Percentiles rank a stretch among this genome's conserved stretches.
Conservation (phyloP, 2,888 invertebrate species). For the Polylopha cassiicola region DNA sequence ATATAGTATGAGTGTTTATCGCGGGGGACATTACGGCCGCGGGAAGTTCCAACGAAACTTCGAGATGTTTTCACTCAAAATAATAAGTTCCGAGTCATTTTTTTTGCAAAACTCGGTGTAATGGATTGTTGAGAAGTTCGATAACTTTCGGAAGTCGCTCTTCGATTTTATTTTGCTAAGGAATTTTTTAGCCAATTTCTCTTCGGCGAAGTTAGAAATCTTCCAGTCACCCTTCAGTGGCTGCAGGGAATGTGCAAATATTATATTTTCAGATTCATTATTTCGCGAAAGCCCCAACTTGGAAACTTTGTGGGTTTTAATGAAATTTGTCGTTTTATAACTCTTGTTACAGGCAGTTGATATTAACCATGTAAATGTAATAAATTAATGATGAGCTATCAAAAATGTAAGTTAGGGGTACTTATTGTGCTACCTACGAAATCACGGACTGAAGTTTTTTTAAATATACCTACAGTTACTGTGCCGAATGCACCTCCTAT, state of each 20-base stretch:
- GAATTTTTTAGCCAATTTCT: constrained; percentile 76
- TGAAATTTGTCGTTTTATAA: too few species aligned
- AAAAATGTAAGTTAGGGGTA: too few species aligned
- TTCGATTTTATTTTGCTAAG: constrained; percentile 71
- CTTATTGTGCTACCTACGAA: too few species aligned
- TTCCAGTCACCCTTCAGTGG: constrained; percentile 64
- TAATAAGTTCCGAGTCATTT: constrained; percentile 73
- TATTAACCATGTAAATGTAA: too few species aligned
- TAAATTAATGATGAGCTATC: too few species aligned
- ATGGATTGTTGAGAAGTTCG: constrained; percentile 75
- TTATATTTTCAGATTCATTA: constrained; percentile 37
- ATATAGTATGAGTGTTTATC: too few species aligned
- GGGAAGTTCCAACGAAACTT: constrained; percentile 65
- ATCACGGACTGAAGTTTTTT: too few species aligned
- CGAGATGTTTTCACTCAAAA: constrained; percentile 73
- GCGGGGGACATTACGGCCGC: too few species aligned
- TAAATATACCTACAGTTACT: too few species aligned
- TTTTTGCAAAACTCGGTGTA: constrained; percentile 74
- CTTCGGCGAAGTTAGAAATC: constrained; percentile 64
- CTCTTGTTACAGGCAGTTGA: too few species aligned
- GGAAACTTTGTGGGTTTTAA: too few species aligned
- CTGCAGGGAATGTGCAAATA: constrained; percentile 33
- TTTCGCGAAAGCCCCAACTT: constrained; percentile 19
- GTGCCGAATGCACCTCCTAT: too few species aligned
- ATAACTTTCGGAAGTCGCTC: constrained; percentile 76